Conservation (phyloP, 2,113 vertebrate species). For the Pseudorhombus dupliciocellatus region DNA sequence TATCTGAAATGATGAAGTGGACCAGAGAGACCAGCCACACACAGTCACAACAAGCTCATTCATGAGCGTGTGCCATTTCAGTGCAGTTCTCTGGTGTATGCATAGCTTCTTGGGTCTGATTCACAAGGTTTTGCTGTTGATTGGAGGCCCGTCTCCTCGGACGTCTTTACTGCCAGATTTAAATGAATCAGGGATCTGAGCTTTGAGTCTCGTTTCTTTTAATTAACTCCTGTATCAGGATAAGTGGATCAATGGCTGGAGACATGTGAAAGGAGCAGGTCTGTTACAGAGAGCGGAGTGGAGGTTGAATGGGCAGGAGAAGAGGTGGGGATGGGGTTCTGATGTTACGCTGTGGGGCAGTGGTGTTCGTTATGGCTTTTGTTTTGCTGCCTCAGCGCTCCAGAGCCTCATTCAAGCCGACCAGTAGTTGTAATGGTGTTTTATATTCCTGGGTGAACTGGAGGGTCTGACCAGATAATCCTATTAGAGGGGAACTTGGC, state of each 20-base stretch:
- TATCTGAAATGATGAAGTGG: slow-evolving; percentile 35
- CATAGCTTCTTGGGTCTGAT: background rate
- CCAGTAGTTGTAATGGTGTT: slow-evolving; percentile 34
- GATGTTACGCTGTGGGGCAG: background rate
- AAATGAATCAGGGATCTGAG: slow-evolving; percentile 38
- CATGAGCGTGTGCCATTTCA: background rate
- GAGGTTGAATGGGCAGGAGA: slow-evolving; percentile 9
- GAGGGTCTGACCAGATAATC: slow-evolving; percentile 56
- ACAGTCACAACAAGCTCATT: background rate
- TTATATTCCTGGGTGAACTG: slow-evolving; percentile 23
- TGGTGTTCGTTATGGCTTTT: slow-evolving; percentile 12
- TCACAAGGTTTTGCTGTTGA: slow-evolving; percentile 11
- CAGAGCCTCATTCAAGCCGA: slow-evolving; percentile 23
- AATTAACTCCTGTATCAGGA: slow-evolving; percentile 61
- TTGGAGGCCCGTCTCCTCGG: slow-evolving; percentile 14
- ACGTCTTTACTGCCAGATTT: slow-evolving; percentile 37
- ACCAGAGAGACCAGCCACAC: slow-evolving; percentile 19
- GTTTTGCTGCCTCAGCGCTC: slow-evolving; percentile 48
- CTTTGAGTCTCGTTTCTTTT: slow-evolving; percentile 46
- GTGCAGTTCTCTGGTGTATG: background rate
- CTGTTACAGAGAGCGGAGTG: slow-evolving; percentile 15
- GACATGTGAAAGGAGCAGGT: slow-evolving; percentile 19
- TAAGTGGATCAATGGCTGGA: slow-evolving; percentile 53
- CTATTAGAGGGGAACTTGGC: slow-evolving; percentile 15
- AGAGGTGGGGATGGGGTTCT: slow-evolving; percentile 13